Base-by-base conservation (phyloP, 2,888 invertebrate genomes). In the Hypomecis atomaria region DNA sequence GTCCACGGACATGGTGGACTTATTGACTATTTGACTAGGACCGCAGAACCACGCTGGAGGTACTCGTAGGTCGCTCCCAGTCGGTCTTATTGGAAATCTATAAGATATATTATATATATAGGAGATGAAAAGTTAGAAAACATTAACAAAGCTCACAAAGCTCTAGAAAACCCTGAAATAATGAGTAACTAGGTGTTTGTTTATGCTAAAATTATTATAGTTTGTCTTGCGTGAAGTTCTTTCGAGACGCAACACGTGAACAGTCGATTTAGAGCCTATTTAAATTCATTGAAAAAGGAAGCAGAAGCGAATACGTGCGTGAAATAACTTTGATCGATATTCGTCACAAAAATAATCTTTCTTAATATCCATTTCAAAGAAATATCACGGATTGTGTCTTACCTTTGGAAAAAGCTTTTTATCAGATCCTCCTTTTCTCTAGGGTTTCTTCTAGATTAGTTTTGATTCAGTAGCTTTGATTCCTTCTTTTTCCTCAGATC, bases 301-400 rank as follows among this genome's bases (percentile, higher is more conserved):
- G 58, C 40, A 52, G 48, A 57, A 63, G 59, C 38, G 44, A 47
- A n/a, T 50, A 42, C 59, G 38, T 55, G 50, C 59, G 38, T 55
- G 50, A 55, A 45, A 44, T 56, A 50, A 43, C 45, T 45, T 45
- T 49, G 64, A 50, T 64, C 50, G 55, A 50, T 64, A 55, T 55
- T 56, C 64, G 50, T 48, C 40, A 55, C 44, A 55, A 55, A 63
- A 48, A 56, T 33, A 57, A 57, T 50, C 57, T 52, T 50, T 11
- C 42, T 13, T 36, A 4, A 13, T 42, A 36, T 59, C 55, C 50
- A 55, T 54, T 44, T 45, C 55, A 45, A 52, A 58, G 49, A 38
- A 62, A 58, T 62, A 59, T 50, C 54, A 55, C 50, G 36, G 38
- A 57, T 60, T 44, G 53, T 58, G 47, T 66, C 57, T 48, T 40